A percentile compares a stretch with the other conserved stretches of the same genome.
phyloP scores from a whole-genome alignment of 2,888 invertebrate species.

The Vanessa cardui region DNA sequence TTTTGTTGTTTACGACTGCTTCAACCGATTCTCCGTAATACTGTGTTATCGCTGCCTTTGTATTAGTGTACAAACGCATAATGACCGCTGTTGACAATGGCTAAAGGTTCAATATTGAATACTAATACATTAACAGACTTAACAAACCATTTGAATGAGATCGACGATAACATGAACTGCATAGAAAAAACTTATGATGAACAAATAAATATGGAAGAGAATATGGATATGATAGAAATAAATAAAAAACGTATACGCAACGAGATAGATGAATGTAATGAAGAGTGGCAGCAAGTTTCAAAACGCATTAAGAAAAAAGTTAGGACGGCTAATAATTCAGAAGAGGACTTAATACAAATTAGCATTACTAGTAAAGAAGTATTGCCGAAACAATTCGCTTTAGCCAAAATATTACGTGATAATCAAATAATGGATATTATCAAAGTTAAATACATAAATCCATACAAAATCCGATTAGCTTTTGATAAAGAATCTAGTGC shows the following conservation, averaged over 20 bases:
- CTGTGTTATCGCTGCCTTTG: background rate
- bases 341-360: too few relatives aligned
- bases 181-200: too few relatives aligned
- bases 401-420: too few relatives aligned
- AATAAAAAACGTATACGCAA: background rate
- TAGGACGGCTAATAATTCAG: background rate
- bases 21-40: conserved; percentile 2
- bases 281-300: background rate
- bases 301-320: background rate
- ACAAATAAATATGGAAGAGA: background rate
- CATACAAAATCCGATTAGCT: background rate
- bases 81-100: background rate
- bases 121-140: conserved; percentile 1
- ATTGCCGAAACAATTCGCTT: too few relatives aligned
- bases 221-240: background rate
- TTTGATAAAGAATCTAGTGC: background rate
- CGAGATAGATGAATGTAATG: background rate
- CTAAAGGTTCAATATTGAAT: background rate
- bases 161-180: background rate
- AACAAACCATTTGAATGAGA: background rate
- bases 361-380: too few relatives aligned
- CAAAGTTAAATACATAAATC: too few relatives aligned
- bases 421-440: too few relatives aligned
- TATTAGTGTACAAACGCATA: background rate
- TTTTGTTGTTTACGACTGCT: background rate